phyloP scores from a whole-genome alignment of 2,888 invertebrate genomes.

The Nomada goodeniana region DNA sequence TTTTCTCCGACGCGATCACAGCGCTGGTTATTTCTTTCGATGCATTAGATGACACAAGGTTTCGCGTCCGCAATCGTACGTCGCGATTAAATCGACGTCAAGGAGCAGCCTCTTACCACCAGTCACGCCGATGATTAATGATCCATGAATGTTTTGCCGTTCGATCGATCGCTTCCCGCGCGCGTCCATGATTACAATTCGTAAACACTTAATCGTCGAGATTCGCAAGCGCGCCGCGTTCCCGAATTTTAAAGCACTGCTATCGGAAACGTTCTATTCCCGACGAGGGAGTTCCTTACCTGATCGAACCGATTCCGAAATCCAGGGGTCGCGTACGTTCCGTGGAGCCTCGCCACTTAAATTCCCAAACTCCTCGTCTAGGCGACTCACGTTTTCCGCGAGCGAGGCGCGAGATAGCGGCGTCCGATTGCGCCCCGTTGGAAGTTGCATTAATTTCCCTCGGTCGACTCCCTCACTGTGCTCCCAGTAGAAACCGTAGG shows the following conservation, averaged over 20 bases:
- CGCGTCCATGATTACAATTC: conserved; percentile 13
- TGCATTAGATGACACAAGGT: background rate
- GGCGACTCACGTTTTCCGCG: conserved; percentile 81
- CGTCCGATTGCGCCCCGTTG: conserved; percentile 74
- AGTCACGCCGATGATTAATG: conserved; percentile 68
- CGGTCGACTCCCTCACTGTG: conserved; percentile 67
- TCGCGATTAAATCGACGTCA: conserved; percentile 74
- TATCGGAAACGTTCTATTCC: background rate
- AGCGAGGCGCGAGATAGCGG: conserved; percentile 77
- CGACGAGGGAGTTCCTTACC: background rate
- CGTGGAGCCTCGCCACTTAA: conserved; percentile 53
- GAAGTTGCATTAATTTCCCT: conserved; percentile 80
- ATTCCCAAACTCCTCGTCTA: conserved; percentile 79
- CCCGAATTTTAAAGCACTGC: background rate
- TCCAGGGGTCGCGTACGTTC: conserved; percentile 42
- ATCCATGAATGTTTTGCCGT: conserved; percentile 74
- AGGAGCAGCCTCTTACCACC: conserved; percentile 68
- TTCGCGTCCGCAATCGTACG: conserved; percentile 43
- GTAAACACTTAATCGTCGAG: background rate
- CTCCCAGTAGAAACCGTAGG: conserved; percentile 8
- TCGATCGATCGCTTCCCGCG: conserved; percentile 39
- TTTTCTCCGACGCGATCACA: background rate
- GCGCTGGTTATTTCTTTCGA: background rate
- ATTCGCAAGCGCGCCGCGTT: background rate
- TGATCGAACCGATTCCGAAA: conserved; percentile 8